These are phyloP conservation scores for Patiria miniata DNA, from an alignment of 35 echinoderm and acorn worm genomes.

Conservation along the genomic window DNA sequence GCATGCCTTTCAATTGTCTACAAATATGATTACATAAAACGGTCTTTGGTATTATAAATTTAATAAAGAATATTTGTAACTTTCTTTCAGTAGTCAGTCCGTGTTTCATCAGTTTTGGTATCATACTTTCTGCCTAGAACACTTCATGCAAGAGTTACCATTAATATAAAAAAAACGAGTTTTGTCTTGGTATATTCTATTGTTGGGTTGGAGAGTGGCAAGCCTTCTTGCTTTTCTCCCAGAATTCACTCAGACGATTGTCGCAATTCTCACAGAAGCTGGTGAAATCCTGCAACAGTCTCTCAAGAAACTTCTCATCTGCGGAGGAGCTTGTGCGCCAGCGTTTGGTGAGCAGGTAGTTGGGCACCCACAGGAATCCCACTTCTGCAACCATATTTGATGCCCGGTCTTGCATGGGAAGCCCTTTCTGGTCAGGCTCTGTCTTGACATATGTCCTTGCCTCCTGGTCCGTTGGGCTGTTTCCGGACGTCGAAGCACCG, in stretches of 20 bases:
- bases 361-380: constrained; percentile 76
- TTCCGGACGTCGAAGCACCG: background rate
- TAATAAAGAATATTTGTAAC: too few relatives aligned
- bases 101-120: too few relatives aligned
- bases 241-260: constrained; percentile 58
- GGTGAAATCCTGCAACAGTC: constrained; percentile 72
- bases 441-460: background rate
- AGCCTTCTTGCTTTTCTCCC: constrained; percentile 16
- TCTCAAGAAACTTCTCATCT: constrained; percentile 81
- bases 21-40: too few relatives aligned
- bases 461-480: constrained; percentile 8
- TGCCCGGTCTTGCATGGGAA: background rate
- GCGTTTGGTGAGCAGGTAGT: constrained; percentile 74
- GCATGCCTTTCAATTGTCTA: too few relatives aligned
- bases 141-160: too few relatives aligned
- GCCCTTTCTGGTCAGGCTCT: background rate
- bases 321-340: constrained; percentile 74
- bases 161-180: too few relatives aligned
- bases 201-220: background rate
- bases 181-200: too few relatives aligned
- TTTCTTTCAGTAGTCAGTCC: too few relatives aligned
- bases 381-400: constrained; percentile 1
- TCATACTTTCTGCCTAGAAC: too few relatives aligned
- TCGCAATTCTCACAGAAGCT: constrained; percentile 70
- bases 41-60: too few relatives aligned